These are phyloP conservation scores for Dusona sp. DNA, from an alignment of 2,888 invertebrate genomes.

Conservation along the genomic window DNA sequence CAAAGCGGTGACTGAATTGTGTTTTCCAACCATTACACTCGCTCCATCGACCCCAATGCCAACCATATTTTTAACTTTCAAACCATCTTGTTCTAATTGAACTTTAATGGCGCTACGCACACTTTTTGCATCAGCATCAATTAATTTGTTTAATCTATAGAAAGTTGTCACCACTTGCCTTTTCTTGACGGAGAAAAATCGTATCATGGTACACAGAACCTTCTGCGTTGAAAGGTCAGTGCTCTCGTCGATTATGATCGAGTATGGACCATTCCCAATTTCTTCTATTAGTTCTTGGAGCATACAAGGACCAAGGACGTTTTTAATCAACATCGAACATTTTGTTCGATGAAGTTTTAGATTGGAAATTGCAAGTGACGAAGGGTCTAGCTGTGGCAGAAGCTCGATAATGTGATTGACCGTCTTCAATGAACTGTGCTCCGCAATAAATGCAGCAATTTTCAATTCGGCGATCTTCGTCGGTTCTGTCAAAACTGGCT, in stretches of 20 bases:
- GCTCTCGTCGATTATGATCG: slow-evolving; percentile 77
- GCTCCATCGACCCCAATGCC: slow-evolving; percentile 74
- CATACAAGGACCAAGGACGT: slow-evolving; percentile 76
- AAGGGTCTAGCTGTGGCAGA: slow-evolving; percentile 68
- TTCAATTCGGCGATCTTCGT: slow-evolving; percentile 71
- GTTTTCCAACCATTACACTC: slow-evolving; percentile 72
- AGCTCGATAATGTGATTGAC: slow-evolving; percentile 70
- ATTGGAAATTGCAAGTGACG: slow-evolving; percentile 71
- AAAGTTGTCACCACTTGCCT: slow-evolving; percentile 67
- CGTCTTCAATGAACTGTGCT: slow-evolving; percentile 70
- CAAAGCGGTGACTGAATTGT: slow-evolving; percentile 69
- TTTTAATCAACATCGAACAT: slow-evolving; percentile 77
- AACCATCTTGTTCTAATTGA: slow-evolving; percentile 68
- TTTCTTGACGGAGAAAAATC: slow-evolving; percentile 61
- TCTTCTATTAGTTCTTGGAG: slow-evolving; percentile 75
- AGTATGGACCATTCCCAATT: slow-evolving; percentile 74
- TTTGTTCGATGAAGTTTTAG: slow-evolving; percentile 73
- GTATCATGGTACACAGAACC: slow-evolving; percentile 68
- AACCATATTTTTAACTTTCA: slow-evolving; percentile 69
- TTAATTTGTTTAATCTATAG: slow-evolving; percentile 67
- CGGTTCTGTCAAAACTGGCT: slow-evolving; percentile 54
- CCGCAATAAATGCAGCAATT: slow-evolving; percentile 73
- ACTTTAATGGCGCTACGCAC: slow-evolving; percentile 44
- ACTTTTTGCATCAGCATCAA: slow-evolving; percentile 61
- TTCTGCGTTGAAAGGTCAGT: slow-evolving; percentile 70